Base-by-base conservation (phyloP, 2,888 invertebrate species). In the Ypsolopha sequella region DNA sequence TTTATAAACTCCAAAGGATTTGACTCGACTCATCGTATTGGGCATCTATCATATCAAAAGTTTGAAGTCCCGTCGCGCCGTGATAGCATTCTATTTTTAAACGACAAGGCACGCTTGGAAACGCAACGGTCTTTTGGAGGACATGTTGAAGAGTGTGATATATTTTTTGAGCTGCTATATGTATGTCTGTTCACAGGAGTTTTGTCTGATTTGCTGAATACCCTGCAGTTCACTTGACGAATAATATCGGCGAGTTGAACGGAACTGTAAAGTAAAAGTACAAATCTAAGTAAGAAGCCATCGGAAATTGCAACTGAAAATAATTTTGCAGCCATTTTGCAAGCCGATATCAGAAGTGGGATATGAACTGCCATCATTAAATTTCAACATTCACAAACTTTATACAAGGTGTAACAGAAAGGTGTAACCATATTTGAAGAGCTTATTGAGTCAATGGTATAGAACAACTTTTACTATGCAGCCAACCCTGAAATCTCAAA, bases 161-260 rank as follows among this genome's bases (percentile, higher is more conserved):
- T 11, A 11, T 7, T 11, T 11, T 38, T 35, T 56, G 68, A 64
- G 64, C 73, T 60, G 91, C 91, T 93, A 93, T 89, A 93, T 93
- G 88, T 91, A 93, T 72, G 93, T 93, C 85, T 93, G 93, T 88
- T 93, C 93, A 87, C 93, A 93, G 82, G 93, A 93, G 79, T 93
- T 93, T 82, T 93, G 93, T 68, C 93, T 90, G 80, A 91, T 87
- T 76, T 90, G 89, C 70, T 91, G 91, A 66, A 90, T 90, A 71
- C 91, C 91, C 76, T 89, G 90, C 68, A 93, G 89, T 76, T 93
- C 93, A 76, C 93, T 93, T 73, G 93, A 92, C 64, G 93, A 93
- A 88, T 93, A 93, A 89, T 93, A 93, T 64, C 93, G 80, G 60
- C 85, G 77, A 53, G 86, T 91, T 63, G 93, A 92, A 68, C 92